Evolutionary conservation across 2,888 invertebrate genomes (phyloP).

Genomic region (Temnothorax rugatulus): DNA sequence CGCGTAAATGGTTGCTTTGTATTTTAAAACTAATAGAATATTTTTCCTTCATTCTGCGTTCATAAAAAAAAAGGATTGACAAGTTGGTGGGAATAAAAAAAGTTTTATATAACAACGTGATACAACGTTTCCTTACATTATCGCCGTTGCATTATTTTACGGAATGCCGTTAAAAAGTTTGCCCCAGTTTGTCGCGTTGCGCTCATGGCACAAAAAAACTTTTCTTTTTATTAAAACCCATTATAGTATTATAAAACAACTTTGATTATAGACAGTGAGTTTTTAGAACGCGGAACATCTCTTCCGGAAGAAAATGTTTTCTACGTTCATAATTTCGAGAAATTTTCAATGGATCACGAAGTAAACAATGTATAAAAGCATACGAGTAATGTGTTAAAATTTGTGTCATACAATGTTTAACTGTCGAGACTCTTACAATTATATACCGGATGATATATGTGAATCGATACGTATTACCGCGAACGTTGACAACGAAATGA

Average conservation of each 20-base stretch:
- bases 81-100: conserved; percentile 11
- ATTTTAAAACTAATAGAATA: background rate
- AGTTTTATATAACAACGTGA: background rate
- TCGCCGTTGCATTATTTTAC: background rate
- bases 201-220: conserved; percentile 7
- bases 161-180: conserved; percentile 37
- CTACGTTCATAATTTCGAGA: background rate
- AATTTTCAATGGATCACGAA: conserved; percentile 5
- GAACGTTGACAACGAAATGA: conserved; percentile 24
- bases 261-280: background rate
- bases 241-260: conserved; percentile 15
- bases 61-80: background rate
- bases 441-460: conserved; percentile 12
- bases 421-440: conserved; percentile 2
- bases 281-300: background rate
- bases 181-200: background rate
- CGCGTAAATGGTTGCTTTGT: background rate
- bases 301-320: background rate
- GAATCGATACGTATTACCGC: conserved; percentile 11
- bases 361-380: background rate
- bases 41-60: background rate
- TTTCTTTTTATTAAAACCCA: conserved; percentile 15
- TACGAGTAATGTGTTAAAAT: background rate
- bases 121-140: background rate
- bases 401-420: conserved; percentile 1